Percentiles rank a stretch among this genome's conserved stretches.
Conservation (phyloP, 2,888 invertebrate species). For the Neocrepidodera transversa region DNA sequence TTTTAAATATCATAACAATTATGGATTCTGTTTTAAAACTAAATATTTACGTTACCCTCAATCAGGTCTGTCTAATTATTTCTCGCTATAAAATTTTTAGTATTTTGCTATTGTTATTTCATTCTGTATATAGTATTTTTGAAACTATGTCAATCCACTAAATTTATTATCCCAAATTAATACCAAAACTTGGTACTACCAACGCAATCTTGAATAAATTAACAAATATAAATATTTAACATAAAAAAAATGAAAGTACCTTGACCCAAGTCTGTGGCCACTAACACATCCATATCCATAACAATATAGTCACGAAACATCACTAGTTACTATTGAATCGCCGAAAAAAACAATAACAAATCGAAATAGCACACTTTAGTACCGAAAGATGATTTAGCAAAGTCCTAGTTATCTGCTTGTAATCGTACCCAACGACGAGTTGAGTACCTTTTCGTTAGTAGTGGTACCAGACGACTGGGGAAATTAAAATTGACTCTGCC, state of each 20-base stretch:
- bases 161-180: background rate
- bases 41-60: too few relatives aligned
- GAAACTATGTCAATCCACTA: too few relatives aligned
- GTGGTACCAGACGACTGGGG: constrained; percentile 34
- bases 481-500: constrained; percentile 33
- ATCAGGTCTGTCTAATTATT: too few relatives aligned
- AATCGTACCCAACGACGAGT: constrained; percentile 2
- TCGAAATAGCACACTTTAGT: constrained; percentile 2
- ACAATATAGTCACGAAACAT: constrained; percentile 50
- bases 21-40: too few relatives aligned
- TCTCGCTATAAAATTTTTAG: background rate
- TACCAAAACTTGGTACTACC: background rate
- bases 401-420: too few relatives aligned
- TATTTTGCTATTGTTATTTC: background rate
- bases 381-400: background rate
- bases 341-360: constrained; percentile 17
- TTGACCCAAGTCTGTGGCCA: constrained; percentile 44
- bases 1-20: too few relatives aligned
- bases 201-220: background rate
- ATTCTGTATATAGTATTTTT: too few relatives aligned
- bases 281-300: constrained; percentile 46
- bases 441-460: constrained; percentile 12
- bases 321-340: constrained; percentile 19
- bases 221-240: constrained; percentile 7
- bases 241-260: constrained; percentile 35